Percentiles rank a stretch among this genome's conserved stretches.
Evolutionary conservation across 2,888 invertebrate species (phyloP).

Genomic region (Plusia festucae): DNA sequence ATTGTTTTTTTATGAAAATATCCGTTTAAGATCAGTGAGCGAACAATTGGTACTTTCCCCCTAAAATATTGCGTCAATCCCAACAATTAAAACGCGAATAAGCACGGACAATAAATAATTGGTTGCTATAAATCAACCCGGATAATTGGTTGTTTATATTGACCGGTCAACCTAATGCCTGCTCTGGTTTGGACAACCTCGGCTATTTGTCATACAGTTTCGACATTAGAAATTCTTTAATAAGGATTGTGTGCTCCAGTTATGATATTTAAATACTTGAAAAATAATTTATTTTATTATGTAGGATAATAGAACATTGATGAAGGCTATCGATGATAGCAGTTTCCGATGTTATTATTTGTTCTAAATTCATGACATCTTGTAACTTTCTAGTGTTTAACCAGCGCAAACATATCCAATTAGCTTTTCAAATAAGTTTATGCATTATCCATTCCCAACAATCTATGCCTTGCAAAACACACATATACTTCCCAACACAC

Average conservation of each 20-base stretch:
- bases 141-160: slow-evolving; percentile 63
- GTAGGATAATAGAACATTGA: no score
- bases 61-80: slow-evolving; percentile 55
- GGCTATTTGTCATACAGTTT: slow-evolving; percentile 54
- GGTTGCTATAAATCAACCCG: slow-evolving; percentile 58
- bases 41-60: slow-evolving; percentile 31
- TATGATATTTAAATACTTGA: no score
- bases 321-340: no score
- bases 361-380: no score
- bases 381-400: no score
- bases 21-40: background rate
- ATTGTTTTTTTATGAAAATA: no score
- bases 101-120: slow-evolving; percentile 66
- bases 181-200: slow-evolving; percentile 52
- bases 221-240: slow-evolving; percentile 47
- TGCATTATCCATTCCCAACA: background rate
- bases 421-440: background rate
- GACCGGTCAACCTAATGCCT: slow-evolving; percentile 44
- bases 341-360: no score
- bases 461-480: background rate
- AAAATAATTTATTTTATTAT: no score
- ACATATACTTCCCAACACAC: slow-evolving; percentile 3
- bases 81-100: slow-evolving; percentile 67
- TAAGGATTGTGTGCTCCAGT: slow-evolving; percentile 38
- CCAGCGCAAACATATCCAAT: no score